phyloP scores from a whole-genome alignment of 64 coral and sea anemone species.

The Anthopleura sola region DNA sequence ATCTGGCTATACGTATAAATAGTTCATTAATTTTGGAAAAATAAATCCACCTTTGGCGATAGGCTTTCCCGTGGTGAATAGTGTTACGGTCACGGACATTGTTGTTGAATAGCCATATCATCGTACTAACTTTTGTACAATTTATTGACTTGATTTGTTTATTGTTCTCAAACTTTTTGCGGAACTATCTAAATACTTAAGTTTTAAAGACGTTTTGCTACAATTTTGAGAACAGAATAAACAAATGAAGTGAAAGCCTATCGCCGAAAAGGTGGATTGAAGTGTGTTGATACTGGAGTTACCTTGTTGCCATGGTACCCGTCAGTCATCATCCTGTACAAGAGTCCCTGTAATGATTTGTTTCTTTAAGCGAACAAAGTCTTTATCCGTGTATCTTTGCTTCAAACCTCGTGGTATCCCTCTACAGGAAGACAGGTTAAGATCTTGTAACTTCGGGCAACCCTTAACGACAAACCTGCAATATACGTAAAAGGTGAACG shows the following conservation, averaged over 20 bases:
- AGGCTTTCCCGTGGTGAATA: too few relatives aligned
- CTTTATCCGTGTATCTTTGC: background rate
- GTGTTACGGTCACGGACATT: too few relatives aligned
- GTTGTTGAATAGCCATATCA: too few relatives aligned
- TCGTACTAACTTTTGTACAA: too few relatives aligned
- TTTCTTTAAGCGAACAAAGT: background rate
- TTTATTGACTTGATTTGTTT: too few relatives aligned
- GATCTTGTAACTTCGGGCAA: conserved; percentile 11
- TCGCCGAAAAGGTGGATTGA: too few relatives aligned
- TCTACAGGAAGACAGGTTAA: conserved; percentile 16
- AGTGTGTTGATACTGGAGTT: background rate
- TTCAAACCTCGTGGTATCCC: conserved; percentile 20
- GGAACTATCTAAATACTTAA: too few relatives aligned
- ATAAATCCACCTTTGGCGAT: too few relatives aligned
- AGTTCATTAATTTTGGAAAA: background rate
- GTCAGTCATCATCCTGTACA: background rate
- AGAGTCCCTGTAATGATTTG: background rate
- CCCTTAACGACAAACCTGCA: background rate
- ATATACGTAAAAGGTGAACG: background rate
- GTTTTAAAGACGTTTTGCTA: too few relatives aligned
- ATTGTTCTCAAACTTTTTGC: too few relatives aligned
- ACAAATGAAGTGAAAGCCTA: too few relatives aligned
- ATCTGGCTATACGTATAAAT: background rate
- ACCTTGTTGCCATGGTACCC: background rate
- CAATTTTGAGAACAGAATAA: too few relatives aligned